A percentile compares a stretch with the other conserved stretches of the same genome.
Conservation (phyloP, 2,888 invertebrate species). For the Drosophila sordidula region DNA sequence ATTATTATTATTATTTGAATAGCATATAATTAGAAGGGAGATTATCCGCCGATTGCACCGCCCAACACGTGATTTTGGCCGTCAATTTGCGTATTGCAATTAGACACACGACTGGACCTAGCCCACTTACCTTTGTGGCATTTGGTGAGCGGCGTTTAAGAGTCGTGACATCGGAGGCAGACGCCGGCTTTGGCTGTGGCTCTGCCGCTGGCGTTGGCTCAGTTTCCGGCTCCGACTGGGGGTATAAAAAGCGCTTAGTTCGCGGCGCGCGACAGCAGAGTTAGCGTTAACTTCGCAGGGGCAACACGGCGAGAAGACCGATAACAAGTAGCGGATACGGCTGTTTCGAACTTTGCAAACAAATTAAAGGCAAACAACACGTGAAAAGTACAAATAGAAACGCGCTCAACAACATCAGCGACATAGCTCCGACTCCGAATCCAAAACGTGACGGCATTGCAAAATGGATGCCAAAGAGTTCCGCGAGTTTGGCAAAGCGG, state of each 20-base stretch:
- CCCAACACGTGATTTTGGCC: background rate
- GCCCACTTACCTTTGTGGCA: conserved; percentile 3
- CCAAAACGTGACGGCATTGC: conserved; percentile 10
- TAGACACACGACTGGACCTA: conserved; percentile 17
- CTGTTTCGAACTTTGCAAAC: conserved; percentile 62
- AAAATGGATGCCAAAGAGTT: conserved; percentile 92
- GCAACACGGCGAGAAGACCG: conserved; percentile 20
- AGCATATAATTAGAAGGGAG: conserved; percentile 26
- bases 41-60: conserved; percentile 12
- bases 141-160: conserved; percentile 14
- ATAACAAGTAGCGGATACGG: conserved; percentile 6
- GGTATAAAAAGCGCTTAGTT: conserved; percentile 41
- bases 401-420: conserved; percentile 20
- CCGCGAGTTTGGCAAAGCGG: conserved; percentile 94
- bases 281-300: conserved; percentile 22
- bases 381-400: conserved; percentile 73
- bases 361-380: conserved; percentile 51
- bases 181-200: too few relatives aligned
- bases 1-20: too few relatives aligned
- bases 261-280: conserved; percentile 32
- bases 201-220: background rate
- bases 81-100: conserved; percentile 15
- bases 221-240: background rate
- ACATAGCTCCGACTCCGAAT: conserved; percentile 3
- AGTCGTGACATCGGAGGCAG: conserved; percentile 5